Evolutionary conservation across 2,797 vertebrate genomes (phyloP), one percentile per base, ranked within the genome.

Genomic region (Leucoraja ocellata): DNA sequence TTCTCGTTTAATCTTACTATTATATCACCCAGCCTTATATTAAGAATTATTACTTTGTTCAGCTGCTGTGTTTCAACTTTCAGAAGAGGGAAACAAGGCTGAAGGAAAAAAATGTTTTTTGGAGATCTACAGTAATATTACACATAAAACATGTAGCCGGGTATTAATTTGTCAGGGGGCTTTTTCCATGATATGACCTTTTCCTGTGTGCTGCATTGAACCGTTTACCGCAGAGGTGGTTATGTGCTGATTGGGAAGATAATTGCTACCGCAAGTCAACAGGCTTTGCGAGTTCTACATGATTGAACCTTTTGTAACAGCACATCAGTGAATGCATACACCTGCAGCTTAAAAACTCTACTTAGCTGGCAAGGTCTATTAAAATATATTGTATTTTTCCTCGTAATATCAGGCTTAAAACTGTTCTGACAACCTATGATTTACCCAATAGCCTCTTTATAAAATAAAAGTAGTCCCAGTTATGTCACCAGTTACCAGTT

Each of bases 381-480:
- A 92, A 92, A 76, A 74, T 76, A 92, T 25, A 16, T 23, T 92
- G 76, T 76, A 92, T 28, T 54, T 71, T 32, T n/a, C 39, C 68
- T 54, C 54, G 39, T 73, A 92, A 92, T 76, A 76, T 92, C 68
- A 54, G 71, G 39, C 46, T 71, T 92, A 71, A 46, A 71, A 76
- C 32, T 32, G 39, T 18, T 54, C 71, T 92, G 90, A 54, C 71
- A 92, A 76, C 71, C 90, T 46, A 92, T 74, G 46, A 92, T 74
- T 92, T 92, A 92, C 90, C 76, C 39, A 92, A 76, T 23, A 76
- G 71, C 54, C 25, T 74, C 71, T 28, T 74, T 76, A 76, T 54
- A 91, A 91, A 91, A 91, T 91, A 71, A 91, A 91, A 74, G 90
- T 36, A n/a, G 10, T 92, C n/a, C 74, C 23, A 23, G 21, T 54